Conservation (phyloP, 2,888 invertebrate genomes). For the Diaperis boleti region DNA sequence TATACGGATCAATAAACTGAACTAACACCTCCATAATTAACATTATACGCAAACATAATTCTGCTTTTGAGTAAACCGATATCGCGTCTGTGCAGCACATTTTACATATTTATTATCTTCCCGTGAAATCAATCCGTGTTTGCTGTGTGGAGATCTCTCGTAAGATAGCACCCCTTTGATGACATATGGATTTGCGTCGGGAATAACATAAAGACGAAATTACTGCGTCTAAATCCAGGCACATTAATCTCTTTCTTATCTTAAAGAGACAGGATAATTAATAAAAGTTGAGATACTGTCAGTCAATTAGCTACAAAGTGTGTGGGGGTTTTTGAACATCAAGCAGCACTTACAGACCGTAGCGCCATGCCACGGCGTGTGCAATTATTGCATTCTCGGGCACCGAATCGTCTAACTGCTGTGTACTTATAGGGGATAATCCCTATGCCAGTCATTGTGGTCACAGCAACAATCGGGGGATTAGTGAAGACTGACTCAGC, state of each 20-base stretch:
- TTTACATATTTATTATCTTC: conserved; percentile 6
- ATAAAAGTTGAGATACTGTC: conserved; percentile 49
- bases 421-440: conserved; percentile 47
- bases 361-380: conserved; percentile 25
- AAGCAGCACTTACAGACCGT: conserved; percentile 28
- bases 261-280: conserved; percentile 46
- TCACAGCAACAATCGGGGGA: conserved; percentile 42
- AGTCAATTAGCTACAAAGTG: conserved; percentile 46
- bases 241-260: conserved; percentile 49
- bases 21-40: not conserved
- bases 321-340: conserved; percentile 39
- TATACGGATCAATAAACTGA: too few relatives aligned
- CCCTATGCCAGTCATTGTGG: conserved; percentile 49
- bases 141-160: conserved; percentile 22
- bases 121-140: conserved; percentile 14
- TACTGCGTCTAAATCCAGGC: conserved; percentile 38
- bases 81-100: not conserved
- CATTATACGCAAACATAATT: too few relatives aligned
- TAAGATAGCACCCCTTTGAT: conserved; percentile 38
- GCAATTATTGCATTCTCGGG: conserved; percentile 46
- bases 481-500: conserved; percentile 43
- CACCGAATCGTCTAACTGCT: conserved; percentile 42
- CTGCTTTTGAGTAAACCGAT: not conserved
- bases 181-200: conserved; percentile 35
- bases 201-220: conserved; percentile 35